phyloP scores from a whole-genome alignment of 2,113 vertebrate species.

The Pipra filicauda region DNA sequence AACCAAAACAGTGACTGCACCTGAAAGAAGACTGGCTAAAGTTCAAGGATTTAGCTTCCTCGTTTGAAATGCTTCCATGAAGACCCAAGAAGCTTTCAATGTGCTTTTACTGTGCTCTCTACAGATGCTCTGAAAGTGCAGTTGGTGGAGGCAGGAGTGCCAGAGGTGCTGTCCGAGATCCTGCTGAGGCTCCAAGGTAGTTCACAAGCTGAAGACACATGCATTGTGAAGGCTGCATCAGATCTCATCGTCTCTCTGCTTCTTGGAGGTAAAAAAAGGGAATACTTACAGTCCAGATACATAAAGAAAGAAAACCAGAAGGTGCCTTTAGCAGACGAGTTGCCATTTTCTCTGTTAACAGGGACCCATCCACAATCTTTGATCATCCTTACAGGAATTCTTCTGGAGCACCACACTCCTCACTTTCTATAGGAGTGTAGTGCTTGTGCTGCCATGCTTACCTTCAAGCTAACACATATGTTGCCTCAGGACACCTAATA shows the following conservation, averaged over 20 bases:
- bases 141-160: slow-evolving; percentile 83
- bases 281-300: neutral
- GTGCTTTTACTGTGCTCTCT: neutral
- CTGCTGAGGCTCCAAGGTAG: slow-evolving; percentile 78
- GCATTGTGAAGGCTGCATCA: slow-evolving; percentile 86
- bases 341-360: neutral
- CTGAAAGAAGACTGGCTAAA: neutral
- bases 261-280: slow-evolving; percentile 77
- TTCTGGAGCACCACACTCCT: neutral
- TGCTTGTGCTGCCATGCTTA: neutral
- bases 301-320: neutral
- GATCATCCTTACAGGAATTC: neutral
- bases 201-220: slow-evolving; percentile 80
- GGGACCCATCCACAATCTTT: neutral
- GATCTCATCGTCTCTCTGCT: slow-evolving; percentile 87
- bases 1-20: neutral
- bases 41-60: neutral
- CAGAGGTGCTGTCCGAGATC: slow-evolving; percentile 82
- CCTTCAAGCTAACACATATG: neutral
- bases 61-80: neutral
- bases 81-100: neutral
- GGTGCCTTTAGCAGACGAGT: neutral
- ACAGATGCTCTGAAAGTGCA: slow-evolving; percentile 85
- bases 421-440: neutral
- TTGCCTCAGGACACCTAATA: neutral